Conservation (phyloP, 2,888 invertebrate genomes). For the Plutella xylostella region DNA sequence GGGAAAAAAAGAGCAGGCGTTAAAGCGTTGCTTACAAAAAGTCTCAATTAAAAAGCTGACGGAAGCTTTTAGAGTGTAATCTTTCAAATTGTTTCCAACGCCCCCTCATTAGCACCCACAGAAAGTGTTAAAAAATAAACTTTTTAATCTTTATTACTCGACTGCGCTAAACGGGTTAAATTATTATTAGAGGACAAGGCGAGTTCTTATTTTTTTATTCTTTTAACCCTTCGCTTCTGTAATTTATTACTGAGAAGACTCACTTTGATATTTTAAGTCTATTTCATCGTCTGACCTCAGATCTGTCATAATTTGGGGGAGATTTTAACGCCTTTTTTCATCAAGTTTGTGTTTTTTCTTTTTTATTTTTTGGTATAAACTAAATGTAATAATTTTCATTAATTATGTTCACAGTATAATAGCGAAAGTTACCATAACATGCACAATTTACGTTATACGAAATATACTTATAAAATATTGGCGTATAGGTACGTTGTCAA, state of each 20-base stretch:
- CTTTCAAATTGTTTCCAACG: constrained; percentile 70
- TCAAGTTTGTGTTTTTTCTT: too few species aligned
- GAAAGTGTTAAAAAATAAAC: constrained; percentile 70
- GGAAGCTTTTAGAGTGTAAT: constrained; percentile 71
- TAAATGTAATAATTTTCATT: too few species aligned
- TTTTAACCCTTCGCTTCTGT: constrained; percentile 48
- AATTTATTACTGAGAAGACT: constrained; percentile 51
- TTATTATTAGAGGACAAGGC: constrained; percentile 61
- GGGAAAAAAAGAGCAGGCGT: constrained; percentile 45
- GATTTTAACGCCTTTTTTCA: constrained; percentile 25
- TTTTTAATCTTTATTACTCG: constrained; percentile 70
- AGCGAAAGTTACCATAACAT: too few species aligned
- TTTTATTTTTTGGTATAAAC: too few species aligned
- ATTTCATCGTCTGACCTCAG: constrained; percentile 40
- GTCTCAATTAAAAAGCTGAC: constrained; percentile 70
- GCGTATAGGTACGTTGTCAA: too few species aligned
- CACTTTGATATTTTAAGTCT: constrained; percentile 48
- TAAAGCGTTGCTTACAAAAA: constrained; percentile 65
- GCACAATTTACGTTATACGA: too few species aligned
- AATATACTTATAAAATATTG: too few species aligned
- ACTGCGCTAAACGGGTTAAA: constrained; percentile 66
- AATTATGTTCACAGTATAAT: too few species aligned
- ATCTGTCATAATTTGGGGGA: constrained; percentile 46
- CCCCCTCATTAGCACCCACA: constrained; percentile 66
- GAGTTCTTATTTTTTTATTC: constrained; percentile 54